Conservation (phyloP, 2,888 invertebrate species). For the Stictocephala bisonia region DNA sequence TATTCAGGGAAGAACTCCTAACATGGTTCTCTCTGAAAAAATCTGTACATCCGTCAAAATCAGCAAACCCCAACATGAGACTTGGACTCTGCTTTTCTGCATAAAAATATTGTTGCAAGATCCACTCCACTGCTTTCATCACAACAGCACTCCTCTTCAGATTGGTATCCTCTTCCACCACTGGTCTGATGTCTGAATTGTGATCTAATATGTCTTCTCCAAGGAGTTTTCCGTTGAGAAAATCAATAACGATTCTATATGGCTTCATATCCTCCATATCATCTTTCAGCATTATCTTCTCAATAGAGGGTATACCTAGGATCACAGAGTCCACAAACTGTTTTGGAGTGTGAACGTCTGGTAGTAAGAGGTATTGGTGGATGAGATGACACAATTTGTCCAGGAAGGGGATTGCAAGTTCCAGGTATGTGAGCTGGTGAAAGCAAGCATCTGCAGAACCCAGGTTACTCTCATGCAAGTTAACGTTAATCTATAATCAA, state of each 20-base stretch:
- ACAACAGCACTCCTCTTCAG: slow-evolving; percentile 17
- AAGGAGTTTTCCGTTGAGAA: slow-evolving; percentile 36
- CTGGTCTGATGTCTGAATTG: slow-evolving; percentile 37
- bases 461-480: slow-evolving; percentile 4
- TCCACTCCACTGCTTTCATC: slow-evolving; percentile 25
- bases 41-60: no score
- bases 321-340: slow-evolving; percentile 21
- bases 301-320: background rate
- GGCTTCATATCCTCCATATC: slow-evolving; percentile 24
- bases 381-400: slow-evolving; percentile 25
- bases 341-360: slow-evolving; percentile 19
- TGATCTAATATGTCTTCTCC: slow-evolving; percentile 22
- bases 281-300: background rate
- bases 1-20: no score
- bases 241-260: slow-evolving; percentile 35
- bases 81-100: no score
- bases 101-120: slow-evolving; percentile 24
- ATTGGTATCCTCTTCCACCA: slow-evolving; percentile 30
- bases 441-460: slow-evolving; percentile 28
- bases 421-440: slow-evolving; percentile 32
- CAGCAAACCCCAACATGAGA: no score
- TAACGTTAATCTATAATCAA: slow-evolving; percentile 25
- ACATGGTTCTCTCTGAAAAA: no score
- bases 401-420: slow-evolving; percentile 32
- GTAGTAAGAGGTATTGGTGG: slow-evolving; percentile 11